Conservation (phyloP, 1,140 invertebrate genomes). For the Octopus sinensis region DNA sequence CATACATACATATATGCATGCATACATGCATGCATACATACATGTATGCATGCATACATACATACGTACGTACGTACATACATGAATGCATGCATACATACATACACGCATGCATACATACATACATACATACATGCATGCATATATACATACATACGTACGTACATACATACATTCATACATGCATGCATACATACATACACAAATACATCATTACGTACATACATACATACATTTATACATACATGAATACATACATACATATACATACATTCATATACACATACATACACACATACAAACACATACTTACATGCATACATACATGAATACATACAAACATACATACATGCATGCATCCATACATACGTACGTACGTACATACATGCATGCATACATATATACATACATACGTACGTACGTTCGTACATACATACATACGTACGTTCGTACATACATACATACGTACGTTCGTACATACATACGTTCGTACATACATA, state of each 20-base stretch:
- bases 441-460: neutral
- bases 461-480: no score
- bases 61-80: neutral
- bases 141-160: neutral
- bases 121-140: neutral
- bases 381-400: no score
- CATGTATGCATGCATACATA: neutral
- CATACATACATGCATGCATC: neutral
- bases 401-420: neutral
- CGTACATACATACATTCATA: neutral
- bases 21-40: neutral
- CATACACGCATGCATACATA: neutral
- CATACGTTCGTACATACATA: no score
- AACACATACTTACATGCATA: no score
- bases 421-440: neutral
- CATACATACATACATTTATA: no score
- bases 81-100: neutral
- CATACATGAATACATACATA: no score
- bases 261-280: no score
- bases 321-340: neutral
- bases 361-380: no score
- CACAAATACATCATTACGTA: no score
- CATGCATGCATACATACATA: neutral
- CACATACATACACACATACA: no score
- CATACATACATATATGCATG: neutral